These are phyloP conservation scores for Hypocryptadius cinnamomeus DNA, from an alignment of 2,113 vertebrate genomes.

Conservation along the genomic window DNA sequence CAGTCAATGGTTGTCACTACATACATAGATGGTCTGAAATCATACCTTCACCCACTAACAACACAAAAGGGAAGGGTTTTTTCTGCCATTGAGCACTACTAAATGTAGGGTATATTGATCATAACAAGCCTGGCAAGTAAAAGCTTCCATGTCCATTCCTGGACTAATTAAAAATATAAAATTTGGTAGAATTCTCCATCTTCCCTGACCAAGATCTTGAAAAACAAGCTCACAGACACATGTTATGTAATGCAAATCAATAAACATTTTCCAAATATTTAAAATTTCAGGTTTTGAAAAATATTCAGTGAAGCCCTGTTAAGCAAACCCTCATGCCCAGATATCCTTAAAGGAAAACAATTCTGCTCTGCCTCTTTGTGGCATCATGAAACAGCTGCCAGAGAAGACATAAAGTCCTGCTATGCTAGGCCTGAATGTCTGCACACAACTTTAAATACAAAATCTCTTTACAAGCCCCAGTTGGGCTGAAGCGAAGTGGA, in stretches of 20 bases:
- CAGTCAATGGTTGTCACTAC: neutral
- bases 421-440: neutral
- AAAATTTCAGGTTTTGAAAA: neutral
- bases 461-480: neutral
- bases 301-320: neutral
- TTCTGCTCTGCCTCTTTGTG: neutral
- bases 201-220: neutral
- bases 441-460: neutral
- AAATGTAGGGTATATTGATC: neutral
- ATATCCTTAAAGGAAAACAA: neutral
- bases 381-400: neutral
- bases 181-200: neutral
- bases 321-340: neutral
- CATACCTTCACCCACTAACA: neutral
- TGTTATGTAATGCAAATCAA: neutral
- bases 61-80: neutral
- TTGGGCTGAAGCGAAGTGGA: neutral
- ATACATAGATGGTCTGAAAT: neutral
- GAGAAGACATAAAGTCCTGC: neutral
- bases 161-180: neutral
- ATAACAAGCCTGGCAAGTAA: neutral
- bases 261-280: neutral
- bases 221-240: neutral
- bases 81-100: neutral
- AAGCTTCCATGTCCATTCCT: neutral